A percentile compares a stretch with the other conserved stretches of the same genome.
Evolutionary conservation across 2,797 vertebrate genomes (phyloP).

Genomic region (Protosalanx chinensis): DNA sequence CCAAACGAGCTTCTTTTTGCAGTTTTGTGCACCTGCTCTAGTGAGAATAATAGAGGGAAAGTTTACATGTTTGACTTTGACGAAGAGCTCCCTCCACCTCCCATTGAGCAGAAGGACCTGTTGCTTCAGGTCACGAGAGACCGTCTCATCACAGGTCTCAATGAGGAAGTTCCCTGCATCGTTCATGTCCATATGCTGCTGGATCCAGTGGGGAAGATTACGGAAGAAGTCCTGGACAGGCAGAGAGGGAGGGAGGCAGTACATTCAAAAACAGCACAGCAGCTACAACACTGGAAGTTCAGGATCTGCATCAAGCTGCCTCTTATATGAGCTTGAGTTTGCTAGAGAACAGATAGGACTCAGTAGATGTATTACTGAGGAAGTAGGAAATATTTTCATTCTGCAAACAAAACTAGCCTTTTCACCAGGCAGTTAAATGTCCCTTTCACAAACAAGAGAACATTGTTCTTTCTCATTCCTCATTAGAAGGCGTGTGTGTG

Average conservation of each 20-base stretch:
- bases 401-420: too few relatives aligned
- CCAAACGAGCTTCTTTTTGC: too few relatives aligned
- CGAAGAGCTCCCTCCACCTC: constrained; percentile 94
- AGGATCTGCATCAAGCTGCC: not conserved
- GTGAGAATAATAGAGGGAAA: not conserved
- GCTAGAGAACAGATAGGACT: too few relatives aligned
- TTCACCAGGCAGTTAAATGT: too few relatives aligned
- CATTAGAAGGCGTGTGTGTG: too few relatives aligned
- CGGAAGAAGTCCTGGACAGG: constrained; percentile 88
- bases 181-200: constrained; percentile 96
- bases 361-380: too few relatives aligned
- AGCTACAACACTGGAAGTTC: not conserved
- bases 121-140: constrained; percentile 95
- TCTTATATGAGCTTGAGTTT: not conserved
- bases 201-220: constrained; percentile 93
- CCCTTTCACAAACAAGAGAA: too few relatives aligned
- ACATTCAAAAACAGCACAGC: not conserved
- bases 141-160: constrained; percentile 92
- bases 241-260: not conserved
- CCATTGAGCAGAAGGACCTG: constrained; percentile 93
- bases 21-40: too few relatives aligned
- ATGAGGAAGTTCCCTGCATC: constrained; percentile 98
- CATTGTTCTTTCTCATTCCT: too few relatives aligned
- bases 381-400: too few relatives aligned
- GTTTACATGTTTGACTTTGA: constrained; percentile 95